These are phyloP conservation scores for Hydrotaea cyrtoneurina DNA, from an alignment of 2,888 invertebrate species.

Conservation along the genomic window DNA sequence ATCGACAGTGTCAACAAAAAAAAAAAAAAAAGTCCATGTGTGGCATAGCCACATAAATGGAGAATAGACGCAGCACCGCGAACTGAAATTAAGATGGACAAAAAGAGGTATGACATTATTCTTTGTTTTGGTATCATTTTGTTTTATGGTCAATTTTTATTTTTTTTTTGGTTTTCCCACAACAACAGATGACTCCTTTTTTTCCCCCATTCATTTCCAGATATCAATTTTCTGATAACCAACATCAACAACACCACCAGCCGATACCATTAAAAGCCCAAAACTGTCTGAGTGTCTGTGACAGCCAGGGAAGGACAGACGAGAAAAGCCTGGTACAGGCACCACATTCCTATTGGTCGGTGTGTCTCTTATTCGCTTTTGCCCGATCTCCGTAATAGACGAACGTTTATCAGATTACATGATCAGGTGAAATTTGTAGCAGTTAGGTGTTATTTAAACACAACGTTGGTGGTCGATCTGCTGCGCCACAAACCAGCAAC, in stretches of 20 bases:
- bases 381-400: slow-evolving; percentile 39
- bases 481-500: not conserved
- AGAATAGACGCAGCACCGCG: slow-evolving; percentile 34
- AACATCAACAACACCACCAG: slow-evolving; percentile 11
- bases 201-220: slow-evolving; percentile 41
- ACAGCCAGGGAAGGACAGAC: slow-evolving; percentile 31
- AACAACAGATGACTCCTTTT: slow-evolving; percentile 54
- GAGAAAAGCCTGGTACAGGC: slow-evolving; percentile 28
- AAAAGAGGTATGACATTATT: slow-evolving; percentile 48
- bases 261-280: slow-evolving; percentile 44
- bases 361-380: not conserved
- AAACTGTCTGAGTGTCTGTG: slow-evolving; percentile 16
- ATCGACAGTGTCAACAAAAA: slow-evolving; percentile 43
- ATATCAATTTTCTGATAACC: slow-evolving; percentile 63
- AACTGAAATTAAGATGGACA: not conserved
- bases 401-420: slow-evolving; percentile 66
- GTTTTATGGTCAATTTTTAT: slow-evolving; percentile 56
- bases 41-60: slow-evolving; percentile 60
- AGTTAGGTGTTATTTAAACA: slow-evolving; percentile 64
- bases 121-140: slow-evolving; percentile 58
- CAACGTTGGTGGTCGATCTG: slow-evolving; percentile 58
- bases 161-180: slow-evolving; percentile 23
- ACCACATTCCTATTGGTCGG: slow-evolving; percentile 3
- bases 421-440: slow-evolving; percentile 70
- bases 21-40: too few species aligned